These are phyloP conservation scores for Poeciliopsis turrubarensis DNA, from an alignment of 2,113 vertebrate species.

Conservation along the genomic window DNA sequence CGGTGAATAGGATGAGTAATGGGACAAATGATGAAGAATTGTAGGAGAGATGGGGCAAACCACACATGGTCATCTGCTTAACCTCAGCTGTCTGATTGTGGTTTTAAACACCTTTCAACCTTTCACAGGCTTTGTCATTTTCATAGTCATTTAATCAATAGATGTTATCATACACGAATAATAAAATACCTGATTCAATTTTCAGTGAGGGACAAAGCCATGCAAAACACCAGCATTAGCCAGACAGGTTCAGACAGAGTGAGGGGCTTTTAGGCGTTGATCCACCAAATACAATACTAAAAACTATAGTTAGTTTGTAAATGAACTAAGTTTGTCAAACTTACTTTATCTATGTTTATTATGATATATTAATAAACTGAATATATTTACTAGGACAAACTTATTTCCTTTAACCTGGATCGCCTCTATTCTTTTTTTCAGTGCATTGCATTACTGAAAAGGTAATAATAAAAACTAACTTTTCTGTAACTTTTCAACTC, in stretches of 20 bases:
- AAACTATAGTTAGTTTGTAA: too few species aligned
- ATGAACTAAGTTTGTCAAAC: too few species aligned
- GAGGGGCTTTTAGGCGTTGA: too few species aligned
- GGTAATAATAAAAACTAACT: too few species aligned
- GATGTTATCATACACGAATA: not conserved
- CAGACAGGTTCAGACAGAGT: not conserved
- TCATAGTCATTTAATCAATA: constrained; percentile 1
- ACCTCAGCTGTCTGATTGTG: constrained; percentile 47
- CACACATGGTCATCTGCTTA: constrained; percentile 63
- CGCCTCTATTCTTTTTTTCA: too few species aligned
- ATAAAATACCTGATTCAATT: not conserved
- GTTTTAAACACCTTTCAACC: constrained; percentile 14
- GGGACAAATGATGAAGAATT: constrained; percentile 28
- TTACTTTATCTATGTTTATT: too few species aligned
- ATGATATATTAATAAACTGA: too few species aligned
- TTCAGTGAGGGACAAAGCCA: not conserved
- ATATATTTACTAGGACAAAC: too few species aligned
- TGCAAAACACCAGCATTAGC: not conserved
- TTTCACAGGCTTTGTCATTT: not conserved
- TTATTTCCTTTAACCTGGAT: too few species aligned
- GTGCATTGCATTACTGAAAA: too few species aligned
- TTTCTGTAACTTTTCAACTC: too few species aligned
- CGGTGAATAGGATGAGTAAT: constrained; percentile 39
- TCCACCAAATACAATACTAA: too few species aligned
- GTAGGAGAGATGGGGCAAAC: constrained; percentile 10